Percentiles rank a stretch among this genome's conserved stretches.
Conservation (phyloP, 2,797 vertebrate genomes). For the Channallabes apus region DNA sequence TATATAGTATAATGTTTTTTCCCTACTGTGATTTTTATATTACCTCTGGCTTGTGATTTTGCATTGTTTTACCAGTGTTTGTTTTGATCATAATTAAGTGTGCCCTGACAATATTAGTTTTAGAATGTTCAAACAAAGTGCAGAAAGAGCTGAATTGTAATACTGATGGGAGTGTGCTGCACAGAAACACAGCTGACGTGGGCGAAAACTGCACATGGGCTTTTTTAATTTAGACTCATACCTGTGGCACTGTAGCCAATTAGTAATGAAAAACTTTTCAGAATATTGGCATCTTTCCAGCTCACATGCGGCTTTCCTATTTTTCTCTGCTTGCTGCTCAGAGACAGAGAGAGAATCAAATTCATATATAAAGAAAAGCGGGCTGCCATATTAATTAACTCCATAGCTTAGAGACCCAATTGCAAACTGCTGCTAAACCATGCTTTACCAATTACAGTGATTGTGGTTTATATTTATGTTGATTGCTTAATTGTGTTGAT, state of each 20-base stretch:
- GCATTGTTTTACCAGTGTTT: neutral
- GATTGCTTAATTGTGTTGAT: neutral
- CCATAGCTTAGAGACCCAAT: no score
- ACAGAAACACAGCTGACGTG: neutral
- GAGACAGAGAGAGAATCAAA: neutral
- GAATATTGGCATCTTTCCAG: neutral
- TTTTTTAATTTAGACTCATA: neutral
- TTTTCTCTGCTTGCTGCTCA: neutral
- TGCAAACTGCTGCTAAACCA: neutral
- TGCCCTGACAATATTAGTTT: neutral
- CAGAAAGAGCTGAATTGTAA: neutral
- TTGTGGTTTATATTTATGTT: neutral
- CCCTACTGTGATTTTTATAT: neutral
- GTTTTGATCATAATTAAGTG: neutral
- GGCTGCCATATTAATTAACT: neutral
- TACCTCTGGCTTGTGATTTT: neutral
- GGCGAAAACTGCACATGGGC: neutral
- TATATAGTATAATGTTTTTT: neutral
- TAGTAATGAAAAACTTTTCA: neutral
- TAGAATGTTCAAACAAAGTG: neutral
- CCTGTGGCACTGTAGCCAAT: neutral
- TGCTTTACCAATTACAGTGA: neutral
- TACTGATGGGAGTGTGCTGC: neutral
- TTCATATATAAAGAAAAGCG: neutral
- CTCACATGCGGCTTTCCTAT: neutral